Conservation (phyloP, 2,888 invertebrate genomes). For the Drosophila parthenogenetica region DNA sequence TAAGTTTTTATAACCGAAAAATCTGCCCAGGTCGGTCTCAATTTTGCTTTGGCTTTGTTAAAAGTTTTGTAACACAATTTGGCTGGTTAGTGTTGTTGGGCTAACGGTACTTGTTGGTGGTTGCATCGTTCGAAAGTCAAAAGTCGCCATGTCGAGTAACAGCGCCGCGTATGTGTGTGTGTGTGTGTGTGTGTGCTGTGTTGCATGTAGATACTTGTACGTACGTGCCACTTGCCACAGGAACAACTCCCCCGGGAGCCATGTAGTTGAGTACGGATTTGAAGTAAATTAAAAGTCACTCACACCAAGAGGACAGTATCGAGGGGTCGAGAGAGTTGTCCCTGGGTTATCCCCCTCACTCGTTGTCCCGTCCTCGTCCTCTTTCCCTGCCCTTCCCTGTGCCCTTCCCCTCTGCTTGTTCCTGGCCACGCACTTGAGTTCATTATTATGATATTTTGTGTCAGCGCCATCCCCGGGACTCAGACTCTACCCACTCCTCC, state of each 20-base stretch:
- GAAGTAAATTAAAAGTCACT: conserved; percentile 85
- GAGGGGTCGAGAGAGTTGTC: conserved; percentile 33
- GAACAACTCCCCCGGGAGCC: conserved; percentile 75
- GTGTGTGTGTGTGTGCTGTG: conserved; percentile 19
- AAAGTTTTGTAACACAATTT: neutral
- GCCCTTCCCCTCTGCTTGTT: neutral
- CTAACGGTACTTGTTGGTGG: conserved; percentile 41
- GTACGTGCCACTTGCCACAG: conserved; percentile 75
- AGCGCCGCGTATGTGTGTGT: neutral
- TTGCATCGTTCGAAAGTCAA: conserved; percentile 54
- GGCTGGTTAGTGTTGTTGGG: conserved; percentile 39
- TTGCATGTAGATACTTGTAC: conserved; percentile 36
- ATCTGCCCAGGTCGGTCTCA: too few species aligned
- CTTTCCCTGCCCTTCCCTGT: neutral
- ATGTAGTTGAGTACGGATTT: conserved; percentile 79
- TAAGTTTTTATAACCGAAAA: too few species aligned
- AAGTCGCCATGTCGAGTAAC: conserved; percentile 57
- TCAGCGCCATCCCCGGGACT: conserved; percentile 65
- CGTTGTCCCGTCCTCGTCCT: conserved; percentile 1
- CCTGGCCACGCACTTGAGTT: conserved; percentile 53
- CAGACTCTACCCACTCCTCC: neutral
- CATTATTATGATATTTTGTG: conserved; percentile 82
- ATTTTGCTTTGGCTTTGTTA: too few species aligned
- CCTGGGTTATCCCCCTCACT: neutral
- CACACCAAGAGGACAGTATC: conserved; percentile 66